phyloP scores from a whole-genome alignment of 2,797 vertebrate genomes.

The Rhabdophis nuchalis region DNA sequence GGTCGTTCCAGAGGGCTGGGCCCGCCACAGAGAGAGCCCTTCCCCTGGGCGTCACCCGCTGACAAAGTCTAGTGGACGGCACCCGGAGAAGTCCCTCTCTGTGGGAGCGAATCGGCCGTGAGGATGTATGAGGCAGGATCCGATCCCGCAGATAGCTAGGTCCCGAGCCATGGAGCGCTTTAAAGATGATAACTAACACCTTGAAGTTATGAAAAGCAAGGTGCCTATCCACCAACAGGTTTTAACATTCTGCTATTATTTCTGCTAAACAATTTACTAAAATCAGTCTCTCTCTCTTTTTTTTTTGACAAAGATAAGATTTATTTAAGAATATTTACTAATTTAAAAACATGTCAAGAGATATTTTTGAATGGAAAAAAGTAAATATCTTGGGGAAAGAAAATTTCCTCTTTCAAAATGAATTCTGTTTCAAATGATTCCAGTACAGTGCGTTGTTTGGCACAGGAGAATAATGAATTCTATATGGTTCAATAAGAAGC shows the following conservation, averaged over 20 bases:
- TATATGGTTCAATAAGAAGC: neutral
- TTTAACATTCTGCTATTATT: neutral
- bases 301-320: neutral
- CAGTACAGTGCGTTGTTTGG: neutral
- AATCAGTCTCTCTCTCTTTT: neutral
- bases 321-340: neutral
- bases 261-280: neutral
- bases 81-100: no score
- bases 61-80: no score
- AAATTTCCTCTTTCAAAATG: neutral
- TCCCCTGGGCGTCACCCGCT: no score
- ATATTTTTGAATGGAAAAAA: neutral
- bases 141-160: no score
- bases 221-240: neutral
- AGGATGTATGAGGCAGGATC: no score
- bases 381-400: neutral
- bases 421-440: neutral
- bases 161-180: no score
- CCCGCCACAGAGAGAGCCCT: no score
- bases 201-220: neutral
- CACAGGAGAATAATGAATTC: neutral
- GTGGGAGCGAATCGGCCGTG: no score
- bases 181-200: no score
- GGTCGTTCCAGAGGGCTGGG: no score
- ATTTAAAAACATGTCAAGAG: neutral